Conservation (phyloP, 2,797 vertebrate species). For the Huso huso region DNA sequence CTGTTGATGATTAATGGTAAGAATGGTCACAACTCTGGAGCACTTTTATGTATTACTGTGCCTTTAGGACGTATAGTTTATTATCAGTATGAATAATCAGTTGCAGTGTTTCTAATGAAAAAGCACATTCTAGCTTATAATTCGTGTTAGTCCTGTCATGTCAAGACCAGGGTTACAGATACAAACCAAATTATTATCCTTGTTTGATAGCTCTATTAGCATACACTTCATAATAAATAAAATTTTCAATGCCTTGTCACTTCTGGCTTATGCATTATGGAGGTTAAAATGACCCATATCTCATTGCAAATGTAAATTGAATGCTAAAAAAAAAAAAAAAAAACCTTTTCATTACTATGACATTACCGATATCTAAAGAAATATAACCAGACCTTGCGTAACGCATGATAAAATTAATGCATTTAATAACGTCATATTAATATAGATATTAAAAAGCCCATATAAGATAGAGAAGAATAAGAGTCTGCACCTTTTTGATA, state of each 20-base stretch:
- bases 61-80: no score
- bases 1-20: no score
- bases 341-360: background rate
- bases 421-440: constrained; percentile 8
- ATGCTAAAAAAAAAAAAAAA: constrained; percentile 3
- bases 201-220: constrained; percentile 4
- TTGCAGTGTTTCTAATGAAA: background rate
- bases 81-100: background rate
- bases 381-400: constrained; percentile 3
- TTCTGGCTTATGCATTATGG: background rate
- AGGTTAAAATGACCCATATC: constrained; percentile 2
- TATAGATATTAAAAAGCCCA: constrained; percentile 13
- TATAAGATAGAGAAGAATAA: constrained; percentile 5
- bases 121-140: background rate
- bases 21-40: no score
- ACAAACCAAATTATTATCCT: background rate
- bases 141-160: background rate
- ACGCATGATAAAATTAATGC: constrained; percentile 2
- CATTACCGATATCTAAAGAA: background rate
- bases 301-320: constrained; percentile 3
- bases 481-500: constrained; percentile 13
- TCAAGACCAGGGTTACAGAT: constrained; percentile 1
- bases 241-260: background rate
- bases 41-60: no score
- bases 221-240: constrained; percentile 2